A percentile compares a stretch with the other conserved stretches of the same genome.
Evolutionary conservation across 2,113 vertebrate genomes (phyloP).

Genomic region (Pseudorhombus dupliciocellatus): DNA sequence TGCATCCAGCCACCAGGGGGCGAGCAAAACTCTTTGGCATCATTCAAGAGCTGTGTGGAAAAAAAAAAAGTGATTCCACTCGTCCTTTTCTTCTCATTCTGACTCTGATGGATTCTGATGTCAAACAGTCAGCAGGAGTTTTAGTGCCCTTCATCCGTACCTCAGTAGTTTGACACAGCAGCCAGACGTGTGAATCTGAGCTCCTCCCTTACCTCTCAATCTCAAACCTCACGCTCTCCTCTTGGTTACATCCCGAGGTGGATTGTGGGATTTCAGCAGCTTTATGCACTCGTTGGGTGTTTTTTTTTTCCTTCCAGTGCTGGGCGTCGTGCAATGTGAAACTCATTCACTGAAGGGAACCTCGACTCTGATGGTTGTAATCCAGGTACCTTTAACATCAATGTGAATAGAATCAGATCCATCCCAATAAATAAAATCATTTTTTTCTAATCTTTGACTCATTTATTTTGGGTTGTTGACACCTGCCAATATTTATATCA

Average conservation of each 20-base stretch:
- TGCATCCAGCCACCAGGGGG: no score
- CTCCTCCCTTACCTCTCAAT: neutral
- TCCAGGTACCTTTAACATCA: constrained; percentile 10
- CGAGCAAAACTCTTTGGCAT: no score
- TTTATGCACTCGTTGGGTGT: neutral
- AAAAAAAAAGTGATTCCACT: neutral
- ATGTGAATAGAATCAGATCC: constrained; percentile 46
- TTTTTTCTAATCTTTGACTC: constrained; percentile 9
- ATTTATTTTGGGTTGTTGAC: neutral
- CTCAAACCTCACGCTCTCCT: neutral
- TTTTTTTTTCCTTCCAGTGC: constrained; percentile 15
- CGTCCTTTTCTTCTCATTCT: neutral
- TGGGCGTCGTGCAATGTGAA: constrained; percentile 72
- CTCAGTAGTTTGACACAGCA: no score
- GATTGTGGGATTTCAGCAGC: constrained; percentile 7
- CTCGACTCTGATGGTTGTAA: constrained; percentile 24
- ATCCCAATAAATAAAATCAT: constrained; percentile 44
- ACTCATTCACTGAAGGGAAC: constrained; percentile 26
- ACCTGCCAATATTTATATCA: no score
- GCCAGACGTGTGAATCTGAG: neutral
- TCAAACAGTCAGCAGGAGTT: neutral
- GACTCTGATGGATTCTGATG: no score
- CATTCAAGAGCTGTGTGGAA: no score
- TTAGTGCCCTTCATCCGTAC: neutral
- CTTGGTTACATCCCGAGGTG: neutral